Conservation (phyloP, 1,140 invertebrate species). For the Charaxes varanes region DNA sequence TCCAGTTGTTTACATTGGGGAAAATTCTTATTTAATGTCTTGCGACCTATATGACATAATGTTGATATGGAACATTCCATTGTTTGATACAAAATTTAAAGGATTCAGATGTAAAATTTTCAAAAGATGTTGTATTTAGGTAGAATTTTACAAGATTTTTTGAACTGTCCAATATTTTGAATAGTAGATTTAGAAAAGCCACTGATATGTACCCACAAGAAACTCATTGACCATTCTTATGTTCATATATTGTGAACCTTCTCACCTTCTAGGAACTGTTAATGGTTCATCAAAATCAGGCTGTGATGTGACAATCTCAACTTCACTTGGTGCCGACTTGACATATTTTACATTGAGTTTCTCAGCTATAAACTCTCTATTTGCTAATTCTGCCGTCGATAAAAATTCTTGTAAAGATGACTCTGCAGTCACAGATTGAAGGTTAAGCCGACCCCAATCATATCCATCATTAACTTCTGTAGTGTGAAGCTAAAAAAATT, state of each 20-base stretch:
- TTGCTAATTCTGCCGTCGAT: conserved; percentile 93
- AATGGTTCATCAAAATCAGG: conserved; percentile 63
- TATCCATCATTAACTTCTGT: conserved; percentile 92
- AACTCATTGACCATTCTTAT: too few species aligned
- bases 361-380: conserved; percentile 93
- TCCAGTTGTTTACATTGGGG: too few species aligned
- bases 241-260: not conserved
- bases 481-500: conserved; percentile 84
- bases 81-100: too few species aligned
- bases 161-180: too few species aligned
- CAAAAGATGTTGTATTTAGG: too few species aligned
- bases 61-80: too few species aligned
- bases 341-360: conserved; percentile 88
- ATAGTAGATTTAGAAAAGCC: too few species aligned
- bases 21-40: too few species aligned
- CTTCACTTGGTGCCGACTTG: conserved; percentile 45
- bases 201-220: too few species aligned
- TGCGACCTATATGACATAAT: too few species aligned
- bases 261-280: conserved; percentile 70
- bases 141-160: too few species aligned
- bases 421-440: conserved; percentile 96
- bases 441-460: conserved; percentile 91
- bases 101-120: too few species aligned
- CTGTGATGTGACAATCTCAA: conserved; percentile 50
- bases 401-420: conserved; percentile 97